Percentiles rank a stretch among this genome's conserved stretches.
Conservation (phyloP, 2,888 invertebrate genomes). For the Eurytoma californica region DNA sequence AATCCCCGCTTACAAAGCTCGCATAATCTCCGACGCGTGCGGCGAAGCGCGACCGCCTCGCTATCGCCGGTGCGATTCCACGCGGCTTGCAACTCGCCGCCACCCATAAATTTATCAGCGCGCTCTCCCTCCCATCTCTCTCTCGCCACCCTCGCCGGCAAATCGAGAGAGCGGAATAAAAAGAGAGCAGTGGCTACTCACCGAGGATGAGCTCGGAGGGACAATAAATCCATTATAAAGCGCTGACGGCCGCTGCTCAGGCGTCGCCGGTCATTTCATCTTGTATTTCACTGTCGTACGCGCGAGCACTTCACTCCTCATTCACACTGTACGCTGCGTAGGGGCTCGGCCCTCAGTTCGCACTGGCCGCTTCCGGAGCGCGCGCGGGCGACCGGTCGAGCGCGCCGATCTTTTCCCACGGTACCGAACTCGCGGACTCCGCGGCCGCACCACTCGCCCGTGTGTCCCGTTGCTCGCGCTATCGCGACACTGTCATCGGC, state of each 20-base stretch:
- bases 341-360: neutral
- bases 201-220: neutral
- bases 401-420: neutral
- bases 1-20: too few relatives aligned
- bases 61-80: too few relatives aligned
- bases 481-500: neutral
- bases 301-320: slow-evolving; percentile 34
- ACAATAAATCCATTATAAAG: slow-evolving; percentile 40
- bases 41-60: too few relatives aligned
- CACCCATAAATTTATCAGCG: too few relatives aligned
- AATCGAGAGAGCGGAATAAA: too few relatives aligned
- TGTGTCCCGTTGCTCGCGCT: neutral
- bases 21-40: too few relatives aligned
- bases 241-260: neutral
- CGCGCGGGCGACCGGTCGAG: neutral
- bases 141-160: too few relatives aligned
- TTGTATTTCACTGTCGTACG: slow-evolving; percentile 20
- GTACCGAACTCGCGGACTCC: neutral
- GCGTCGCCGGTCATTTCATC: slow-evolving; percentile 14
- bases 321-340: slow-evolving; percentile 21
- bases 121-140: too few relatives aligned
- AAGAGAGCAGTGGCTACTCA: neutral
- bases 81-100: too few relatives aligned
- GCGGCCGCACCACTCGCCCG: neutral
- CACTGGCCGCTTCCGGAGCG: slow-evolving; percentile 19